phyloP scores from a whole-genome alignment of 2,797 vertebrate species.

The Enteromius radiatus region DNA sequence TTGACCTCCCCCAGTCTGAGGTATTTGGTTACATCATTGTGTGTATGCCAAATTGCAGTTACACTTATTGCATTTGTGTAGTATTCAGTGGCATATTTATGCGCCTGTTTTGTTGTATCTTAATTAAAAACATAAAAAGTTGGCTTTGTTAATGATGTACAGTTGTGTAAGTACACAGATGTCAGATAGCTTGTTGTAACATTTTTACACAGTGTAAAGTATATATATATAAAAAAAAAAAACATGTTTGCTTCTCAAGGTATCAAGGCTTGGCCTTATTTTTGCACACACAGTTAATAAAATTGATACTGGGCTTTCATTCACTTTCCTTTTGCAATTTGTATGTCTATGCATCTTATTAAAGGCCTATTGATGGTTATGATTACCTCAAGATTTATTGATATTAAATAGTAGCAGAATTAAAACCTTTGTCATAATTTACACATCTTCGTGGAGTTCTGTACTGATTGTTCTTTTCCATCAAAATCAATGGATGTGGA shows the following conservation, averaged over 20 bases:
- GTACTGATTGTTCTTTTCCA: background rate
- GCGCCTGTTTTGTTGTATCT: background rate
- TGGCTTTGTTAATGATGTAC: background rate
- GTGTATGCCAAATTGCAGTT: background rate
- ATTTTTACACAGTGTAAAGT: background rate
- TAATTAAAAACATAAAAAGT: constrained; percentile 1
- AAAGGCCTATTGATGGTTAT: constrained; percentile 2
- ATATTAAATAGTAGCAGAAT: background rate
- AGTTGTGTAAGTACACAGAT: background rate
- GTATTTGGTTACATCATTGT: background rate
- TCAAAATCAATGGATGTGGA: background rate
- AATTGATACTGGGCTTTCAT: background rate
- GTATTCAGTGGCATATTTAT: background rate
- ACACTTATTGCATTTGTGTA: background rate
- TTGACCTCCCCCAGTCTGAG: background rate
- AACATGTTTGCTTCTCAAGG: background rate
- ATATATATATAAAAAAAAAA: background rate
- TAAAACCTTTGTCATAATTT: background rate
- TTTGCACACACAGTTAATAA: background rate
- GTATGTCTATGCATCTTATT: background rate
- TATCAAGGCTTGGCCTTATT: background rate
- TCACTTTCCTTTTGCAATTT: background rate
- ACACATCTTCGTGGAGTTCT: background rate
- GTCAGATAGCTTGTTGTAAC: background rate
- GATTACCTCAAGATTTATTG: background rate